Conservation (phyloP, 2,888 invertebrate species). For the Dryadula phaetusa region DNA sequence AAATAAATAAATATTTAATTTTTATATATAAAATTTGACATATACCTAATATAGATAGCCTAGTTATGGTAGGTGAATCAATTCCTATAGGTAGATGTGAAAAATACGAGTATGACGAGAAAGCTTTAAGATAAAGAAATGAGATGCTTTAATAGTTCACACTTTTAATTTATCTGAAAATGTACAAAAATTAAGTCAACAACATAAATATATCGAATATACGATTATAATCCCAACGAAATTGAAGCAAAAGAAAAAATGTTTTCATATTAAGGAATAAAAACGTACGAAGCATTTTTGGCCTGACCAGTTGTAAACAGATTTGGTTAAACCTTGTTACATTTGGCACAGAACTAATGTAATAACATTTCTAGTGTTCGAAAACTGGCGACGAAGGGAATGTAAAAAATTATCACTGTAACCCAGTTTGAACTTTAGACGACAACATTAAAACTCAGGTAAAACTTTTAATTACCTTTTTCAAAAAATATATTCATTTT, state of each 20-base stretch:
- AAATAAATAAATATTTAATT: too few relatives aligned
- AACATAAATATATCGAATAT: too few relatives aligned
- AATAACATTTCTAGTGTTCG: slow-evolving; percentile 24
- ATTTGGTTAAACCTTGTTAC: slow-evolving; percentile 22
- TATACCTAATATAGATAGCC: too few relatives aligned
- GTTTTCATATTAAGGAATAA: slow-evolving; percentile 7
- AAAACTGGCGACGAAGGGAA: slow-evolving; percentile 7
- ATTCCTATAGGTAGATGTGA: too few relatives aligned
- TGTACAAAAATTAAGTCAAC: too few relatives aligned
- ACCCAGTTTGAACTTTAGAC: slow-evolving; percentile 10
- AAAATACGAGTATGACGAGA: too few relatives aligned
- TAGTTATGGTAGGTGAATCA: too few relatives aligned
- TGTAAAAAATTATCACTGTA: slow-evolving; percentile 20
- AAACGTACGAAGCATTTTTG: slow-evolving; percentile 18
- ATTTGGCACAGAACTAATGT: slow-evolving; percentile 23
- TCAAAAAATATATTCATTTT: slow-evolving; percentile 5
- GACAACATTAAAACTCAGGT: slow-evolving; percentile 10
- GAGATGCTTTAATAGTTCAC: too few relatives aligned
- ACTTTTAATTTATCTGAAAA: too few relatives aligned
- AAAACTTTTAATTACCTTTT: slow-evolving; percentile 22
- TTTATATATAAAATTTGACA: too few relatives aligned
- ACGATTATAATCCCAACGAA: neutral
- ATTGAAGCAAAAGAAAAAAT: neutral
- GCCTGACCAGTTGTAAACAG: slow-evolving; percentile 29
- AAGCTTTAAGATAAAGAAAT: too few relatives aligned